Evolutionary conservation across 2,797 vertebrate species (phyloP), one percentile per base, ranked within the genome.

Genomic region (Danio kyathit): DNA sequence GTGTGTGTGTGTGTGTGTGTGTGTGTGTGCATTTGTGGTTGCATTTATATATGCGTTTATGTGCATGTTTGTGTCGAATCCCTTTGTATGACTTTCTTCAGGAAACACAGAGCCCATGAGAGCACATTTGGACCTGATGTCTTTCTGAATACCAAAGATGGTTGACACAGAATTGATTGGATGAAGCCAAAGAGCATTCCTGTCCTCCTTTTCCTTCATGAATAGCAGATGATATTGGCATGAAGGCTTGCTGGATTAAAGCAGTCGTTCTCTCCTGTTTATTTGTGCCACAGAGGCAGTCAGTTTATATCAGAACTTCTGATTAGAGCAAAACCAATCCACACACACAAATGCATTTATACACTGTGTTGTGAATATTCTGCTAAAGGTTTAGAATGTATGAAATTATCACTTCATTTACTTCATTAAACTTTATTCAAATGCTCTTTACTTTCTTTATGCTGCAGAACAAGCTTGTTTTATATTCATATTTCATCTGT

Each of bases 131-230:
- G 49, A 46, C 69, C n/a, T 19, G 52, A 52, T 43, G 13, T 29
- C 11, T 17, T 5, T 61, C 44, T 67, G 63, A 59, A 74, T 81
- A 59, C 52, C 79, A 67, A n/a, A 67, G 29, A 81, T 81, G 71
- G 63, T 67, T 67, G 71, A 74, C 57, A 38, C 71, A 57, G 29
- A 48, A 74, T 16, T 75, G 63, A 70, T n/a, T 44, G 5, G 10
- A 11, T 21, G 56, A 75, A 70, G 73, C 64, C 72, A 64, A 12
- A 63, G 21, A 64, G 41, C 57, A 72, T 76, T 82, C 57, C 43
- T 41, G 43, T 59, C 17, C 63, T 46, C 52, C 43, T 43, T n/a
- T 56, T n/a, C 29, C 64, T 71, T 44, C 38, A 14, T 38, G 63
- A 63, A 76, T 52, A 76, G 16, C 48, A 61, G 64, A 73, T 73